Evolutionary conservation across 2,888 invertebrate genomes (phyloP).

Genomic region (Plebejus argus): DNA sequence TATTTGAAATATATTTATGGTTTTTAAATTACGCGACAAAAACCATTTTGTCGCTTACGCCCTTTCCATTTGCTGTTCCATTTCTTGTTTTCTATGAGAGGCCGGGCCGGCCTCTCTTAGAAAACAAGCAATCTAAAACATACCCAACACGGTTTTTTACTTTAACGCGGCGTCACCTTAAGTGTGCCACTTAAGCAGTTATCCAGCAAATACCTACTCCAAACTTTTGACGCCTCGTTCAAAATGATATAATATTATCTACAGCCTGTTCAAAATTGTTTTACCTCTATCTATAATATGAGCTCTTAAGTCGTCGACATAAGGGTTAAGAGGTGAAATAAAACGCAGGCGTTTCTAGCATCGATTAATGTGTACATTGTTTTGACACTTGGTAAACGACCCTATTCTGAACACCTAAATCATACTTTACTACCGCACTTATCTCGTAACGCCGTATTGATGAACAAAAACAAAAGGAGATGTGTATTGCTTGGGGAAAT

Average conservation of each 20-base stretch:
- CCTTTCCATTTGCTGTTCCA: too few relatives aligned
- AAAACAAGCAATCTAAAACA: too few relatives aligned
- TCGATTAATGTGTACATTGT: slow-evolving; percentile 14
- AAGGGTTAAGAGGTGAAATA: background rate
- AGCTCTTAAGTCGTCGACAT: background rate
- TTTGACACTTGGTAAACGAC: background rate
- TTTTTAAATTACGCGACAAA: too few relatives aligned
- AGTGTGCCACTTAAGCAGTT: slow-evolving; percentile 2
- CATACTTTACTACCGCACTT: slow-evolving; percentile 4
- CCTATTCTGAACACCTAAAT: background rate
- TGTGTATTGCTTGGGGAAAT: background rate
- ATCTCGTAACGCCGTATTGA: background rate
- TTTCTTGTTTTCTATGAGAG: too few relatives aligned
- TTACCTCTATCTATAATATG: background rate
- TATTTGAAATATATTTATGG: too few relatives aligned
- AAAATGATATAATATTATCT: background rate
- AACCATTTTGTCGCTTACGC: too few relatives aligned
- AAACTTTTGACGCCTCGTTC: background rate
- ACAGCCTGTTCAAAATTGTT: background rate
- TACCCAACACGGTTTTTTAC: too few relatives aligned
- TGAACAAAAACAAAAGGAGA: slow-evolving; percentile 3
- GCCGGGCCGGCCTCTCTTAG: too few relatives aligned
- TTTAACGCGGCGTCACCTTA: too few relatives aligned
- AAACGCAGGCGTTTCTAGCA: background rate
- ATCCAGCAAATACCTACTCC: background rate